Conservation (phyloP, 2,888 invertebrate species). For the Pyrocoelia pectoralis region DNA sequence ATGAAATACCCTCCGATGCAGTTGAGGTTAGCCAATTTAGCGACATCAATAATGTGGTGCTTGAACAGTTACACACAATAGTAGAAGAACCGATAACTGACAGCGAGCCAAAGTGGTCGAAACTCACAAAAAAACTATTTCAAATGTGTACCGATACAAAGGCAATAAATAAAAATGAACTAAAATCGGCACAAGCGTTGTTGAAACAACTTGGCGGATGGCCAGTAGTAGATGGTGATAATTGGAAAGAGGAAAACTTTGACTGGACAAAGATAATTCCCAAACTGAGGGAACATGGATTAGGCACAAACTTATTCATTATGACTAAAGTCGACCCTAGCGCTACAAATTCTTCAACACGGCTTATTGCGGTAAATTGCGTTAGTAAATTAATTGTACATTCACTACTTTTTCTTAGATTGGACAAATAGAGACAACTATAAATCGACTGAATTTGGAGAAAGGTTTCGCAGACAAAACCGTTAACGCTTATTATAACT, state of each 20-base stretch:
- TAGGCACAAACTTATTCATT: not conserved
- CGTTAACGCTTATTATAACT: constrained; percentile 85
- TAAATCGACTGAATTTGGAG: constrained; percentile 84
- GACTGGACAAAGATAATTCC: constrained; percentile 52
- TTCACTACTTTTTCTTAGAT: constrained; percentile 65
- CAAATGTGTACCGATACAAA: constrained; percentile 53
- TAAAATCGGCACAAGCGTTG: constrained; percentile 50
- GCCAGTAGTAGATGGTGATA: constrained; percentile 62
- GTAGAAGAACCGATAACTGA: constrained; percentile 44
- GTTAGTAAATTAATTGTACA: no score
- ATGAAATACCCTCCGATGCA: not conserved
- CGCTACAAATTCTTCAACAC: not conserved
- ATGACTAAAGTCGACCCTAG: not conserved
- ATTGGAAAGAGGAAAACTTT: constrained; percentile 58
- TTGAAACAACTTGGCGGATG: constrained; percentile 65
- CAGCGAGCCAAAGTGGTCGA: constrained; percentile 51
- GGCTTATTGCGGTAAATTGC: not conserved
- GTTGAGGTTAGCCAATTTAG: not conserved
- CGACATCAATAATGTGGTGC: not conserved
- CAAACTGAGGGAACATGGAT: constrained; percentile 50
- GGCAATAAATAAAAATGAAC: constrained; percentile 48
- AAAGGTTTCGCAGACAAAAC: constrained; percentile 84
- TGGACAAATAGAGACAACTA: constrained; percentile 85
- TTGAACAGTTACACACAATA: not conserved
- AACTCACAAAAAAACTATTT: constrained; percentile 41